A percentile compares a stretch with the other conserved stretches of the same genome.
phyloP scores from a whole-genome alignment of 1,140 invertebrate species.

The Drosophila novamexicana region DNA sequence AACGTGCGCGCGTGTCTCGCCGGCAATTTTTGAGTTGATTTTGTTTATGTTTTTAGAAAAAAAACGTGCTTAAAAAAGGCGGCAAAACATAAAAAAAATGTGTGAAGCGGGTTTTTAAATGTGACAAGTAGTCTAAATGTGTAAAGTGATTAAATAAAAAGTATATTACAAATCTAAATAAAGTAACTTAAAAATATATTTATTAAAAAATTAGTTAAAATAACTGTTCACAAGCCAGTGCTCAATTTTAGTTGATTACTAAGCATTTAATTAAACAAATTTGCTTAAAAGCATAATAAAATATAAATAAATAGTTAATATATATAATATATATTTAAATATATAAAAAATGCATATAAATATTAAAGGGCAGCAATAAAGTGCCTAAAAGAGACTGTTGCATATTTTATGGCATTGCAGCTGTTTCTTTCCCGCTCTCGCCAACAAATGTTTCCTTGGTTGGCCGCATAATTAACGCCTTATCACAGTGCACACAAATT shows the following conservation, averaged over 20 bases:
- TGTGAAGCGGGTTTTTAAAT: conserved; percentile 5
- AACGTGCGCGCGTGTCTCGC: conserved; percentile 22
- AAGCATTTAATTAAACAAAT: background rate
- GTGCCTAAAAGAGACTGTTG: conserved; percentile 3
- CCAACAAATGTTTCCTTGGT: background rate
- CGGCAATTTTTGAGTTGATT: conserved; percentile 39
- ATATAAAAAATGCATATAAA: background rate
- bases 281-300: background rate
- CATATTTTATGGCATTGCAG: conserved; percentile 28
- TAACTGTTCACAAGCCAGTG: background rate
- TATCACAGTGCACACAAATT: conserved; percentile 68
- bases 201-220: background rate
- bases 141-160: background rate
- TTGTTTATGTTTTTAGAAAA: conserved; percentile 50
- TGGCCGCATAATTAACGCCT: conserved; percentile 62
- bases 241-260: background rate
- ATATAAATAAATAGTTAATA: conserved; percentile 12
- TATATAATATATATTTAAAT: background rate
- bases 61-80: conserved; percentile 49
- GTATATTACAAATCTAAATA: background rate
- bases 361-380: background rate
- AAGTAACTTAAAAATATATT: background rate
- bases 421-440: background rate
- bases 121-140: conserved; percentile 9
- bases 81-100: conserved; percentile 50